Evolutionary conservation across 2,797 vertebrate genomes (phyloP), one percentile per base, ranked within the genome.

Genomic region (Hydrocynus forskahlii): DNA sequence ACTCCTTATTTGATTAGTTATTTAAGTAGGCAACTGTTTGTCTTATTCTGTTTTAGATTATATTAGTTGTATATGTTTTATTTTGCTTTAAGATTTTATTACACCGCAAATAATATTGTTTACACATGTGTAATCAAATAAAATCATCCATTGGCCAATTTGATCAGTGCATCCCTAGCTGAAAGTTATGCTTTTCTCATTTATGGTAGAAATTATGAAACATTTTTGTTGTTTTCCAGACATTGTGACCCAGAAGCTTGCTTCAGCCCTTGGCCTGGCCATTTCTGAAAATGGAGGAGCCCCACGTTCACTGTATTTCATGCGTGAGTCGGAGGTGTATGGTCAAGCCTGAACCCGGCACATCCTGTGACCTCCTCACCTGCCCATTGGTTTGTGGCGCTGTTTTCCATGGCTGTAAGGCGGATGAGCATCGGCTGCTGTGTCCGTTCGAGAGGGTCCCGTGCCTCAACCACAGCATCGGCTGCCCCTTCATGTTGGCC

Each of bases 381-480:
- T 99, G 98, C 81, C 92, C 96, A 0, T 87, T 96, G 88, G 94
- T 96, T 81, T 99, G 98, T 78, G 98, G 98, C 38, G 97, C 97
- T 29, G 94, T 96, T 60, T 99, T 97, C 91, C 98, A 99, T 88
- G 93, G 94, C 0, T 99, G 98, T 90, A 99, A 99, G 95, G 92
- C 85, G 76, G 89, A 92, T 17, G 98, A 99, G 75, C 98, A 99
- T 90, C 95, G 96, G 52, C 93, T 97, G 82, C 87, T 99, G 78
- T 99, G 98, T 90, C 94, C 97, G 1, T 93, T 97, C 81, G 92
- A 96, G 92, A 95, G 96, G 90, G 95, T 99, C 80, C 95, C 96
- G 79, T 99, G 98, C 89, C 92, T 99, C 84, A 99, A 99, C 87
- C 95, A 93, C 75, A 95, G 93, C 85, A 98, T 97, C 81, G 98